Evolutionary conservation across 2,888 invertebrate genomes (phyloP).

Genomic region (Alentia gelatinosa): DNA sequence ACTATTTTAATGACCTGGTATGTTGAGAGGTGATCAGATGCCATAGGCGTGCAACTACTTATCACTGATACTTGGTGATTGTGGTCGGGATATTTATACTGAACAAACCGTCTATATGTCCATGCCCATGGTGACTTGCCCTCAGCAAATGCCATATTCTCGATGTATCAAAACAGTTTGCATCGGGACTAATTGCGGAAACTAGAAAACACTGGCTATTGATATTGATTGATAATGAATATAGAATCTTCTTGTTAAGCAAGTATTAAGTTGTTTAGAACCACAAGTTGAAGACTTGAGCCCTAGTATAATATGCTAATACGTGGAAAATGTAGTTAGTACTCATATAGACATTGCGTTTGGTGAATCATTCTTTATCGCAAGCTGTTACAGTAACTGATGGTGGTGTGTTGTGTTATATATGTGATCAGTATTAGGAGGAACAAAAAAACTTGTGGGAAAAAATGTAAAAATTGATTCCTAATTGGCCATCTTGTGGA

Average conservation of each 20-base stretch:
- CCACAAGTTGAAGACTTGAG: slow-evolving; percentile 46
- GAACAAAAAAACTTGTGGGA: slow-evolving; percentile 7
- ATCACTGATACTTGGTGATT: not conserved
- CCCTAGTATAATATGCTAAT: not conserved
- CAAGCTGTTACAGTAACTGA: slow-evolving; percentile 33
- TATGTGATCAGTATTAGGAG: slow-evolving; percentile 50
- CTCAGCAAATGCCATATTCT: not conserved
- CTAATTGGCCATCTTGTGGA: slow-evolving; percentile 18
- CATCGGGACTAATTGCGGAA: not conserved
- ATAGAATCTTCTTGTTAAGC: slow-evolving; percentile 6
- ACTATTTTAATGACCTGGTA: slow-evolving; percentile 8
- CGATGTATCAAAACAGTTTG: not conserved
- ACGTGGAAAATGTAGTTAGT: not conserved
- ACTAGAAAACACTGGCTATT: not conserved
- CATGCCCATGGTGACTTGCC: slow-evolving; percentile 45
- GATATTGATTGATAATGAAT: not conserved
- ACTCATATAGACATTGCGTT: not conserved
- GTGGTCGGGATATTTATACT: slow-evolving; percentile 33
- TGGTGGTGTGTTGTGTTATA: slow-evolving; percentile 53
- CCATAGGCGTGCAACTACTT: not conserved
- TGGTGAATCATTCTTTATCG: slow-evolving; percentile 4
- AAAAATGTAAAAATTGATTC: slow-evolving; percentile 14
- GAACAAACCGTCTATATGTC: slow-evolving; percentile 22
- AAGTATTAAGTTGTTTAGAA: slow-evolving; percentile 47
- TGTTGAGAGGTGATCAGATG: slow-evolving; percentile 1